Base-by-base conservation (phyloP, 2,113 vertebrate species). In the Cardinalis cardinalis region DNA sequence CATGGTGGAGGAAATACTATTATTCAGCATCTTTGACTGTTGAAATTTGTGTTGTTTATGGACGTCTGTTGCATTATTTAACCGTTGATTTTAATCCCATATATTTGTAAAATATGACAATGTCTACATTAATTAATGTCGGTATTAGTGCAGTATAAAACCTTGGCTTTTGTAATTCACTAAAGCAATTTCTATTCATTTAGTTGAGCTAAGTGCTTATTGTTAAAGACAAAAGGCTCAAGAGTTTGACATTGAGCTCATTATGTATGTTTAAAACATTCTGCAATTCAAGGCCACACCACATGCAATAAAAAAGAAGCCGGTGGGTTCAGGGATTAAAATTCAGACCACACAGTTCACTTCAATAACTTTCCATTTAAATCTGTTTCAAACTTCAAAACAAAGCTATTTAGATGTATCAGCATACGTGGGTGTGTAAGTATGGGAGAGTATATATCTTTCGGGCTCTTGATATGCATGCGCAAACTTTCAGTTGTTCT, bases 141-240 rank as follows among this genome's bases (percentile, higher is more conserved):
- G 91, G 91, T 61, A 76, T 95, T 80, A 87, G 61, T 68, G 79
- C 91, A 90, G 63, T 89, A 88, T 94, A 97, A 97, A 97, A 94
- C 96, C 96, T 91, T 92, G 95, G 95, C 96, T 98, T 99, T 98
- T 98, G 98, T 99, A 98, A 99, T 98, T 98, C 98, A 98, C 98
- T 98, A 97, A 98, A 98, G 97, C 97, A 97, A 98, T 99, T 98
- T 98, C 97, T 98, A 98, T 98, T 99, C 98, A 98, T 98, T 99
- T 98, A 98, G 97, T 97, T 98, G 97, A 98, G 98, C 98, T 98
- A 98, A 99, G 97, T 98, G 98, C 98, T 97, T 98, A 98, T 98
- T 97, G 98, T 98, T 97, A 97, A 97, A 99, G 98, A 99, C 98
- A 98, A 99, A 99, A 98, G 98, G 95, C 97, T 96, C 97, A 97